Percentiles rank a stretch among this genome's conserved stretches.
These are phyloP conservation scores for Archaeoteleia sp. DNA, from an alignment of 2,888 invertebrate genomes.

Conservation along the genomic window DNA sequence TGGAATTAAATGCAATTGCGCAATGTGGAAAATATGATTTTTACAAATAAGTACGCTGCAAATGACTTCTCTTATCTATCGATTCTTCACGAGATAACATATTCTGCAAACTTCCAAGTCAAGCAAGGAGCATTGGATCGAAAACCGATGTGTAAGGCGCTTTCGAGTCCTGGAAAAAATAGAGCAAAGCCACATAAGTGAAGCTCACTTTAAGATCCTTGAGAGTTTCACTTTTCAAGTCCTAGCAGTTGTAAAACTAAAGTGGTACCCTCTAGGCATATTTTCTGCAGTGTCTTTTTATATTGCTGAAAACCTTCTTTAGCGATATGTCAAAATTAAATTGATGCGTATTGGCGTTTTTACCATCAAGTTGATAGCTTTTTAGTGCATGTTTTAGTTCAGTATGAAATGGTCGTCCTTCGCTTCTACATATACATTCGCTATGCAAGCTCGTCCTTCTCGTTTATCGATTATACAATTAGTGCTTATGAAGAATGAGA, in stretches of 20 bases:
- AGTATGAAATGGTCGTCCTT: no score
- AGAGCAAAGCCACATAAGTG: conserved; percentile 7
- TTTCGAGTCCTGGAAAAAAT: conserved; percentile 1
- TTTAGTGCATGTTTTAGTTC: neutral
- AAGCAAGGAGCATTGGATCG: conserved; percentile 4
- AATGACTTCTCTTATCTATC: no score
- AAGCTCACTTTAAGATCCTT: conserved; percentile 8
- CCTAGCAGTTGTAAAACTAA: neutral
- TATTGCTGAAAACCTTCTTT: neutral
- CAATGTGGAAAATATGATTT: no score
- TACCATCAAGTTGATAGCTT: neutral
- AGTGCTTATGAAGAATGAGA: conserved; percentile 25
- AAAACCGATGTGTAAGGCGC: conserved; percentile 7
- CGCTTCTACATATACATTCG: neutral
- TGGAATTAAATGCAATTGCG: no score
- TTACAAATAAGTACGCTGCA: no score
- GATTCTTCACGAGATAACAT: conserved; percentile 4
- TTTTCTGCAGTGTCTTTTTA: conserved; percentile 5
- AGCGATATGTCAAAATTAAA: neutral
- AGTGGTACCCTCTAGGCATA: conserved; percentile 5
- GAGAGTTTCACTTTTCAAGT: conserved; percentile 15
- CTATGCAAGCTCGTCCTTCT: conserved; percentile 3
- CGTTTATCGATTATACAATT: conserved; percentile 57
- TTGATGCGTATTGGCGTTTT: neutral
- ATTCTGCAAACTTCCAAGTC: conserved; percentile 6